A percentile compares a stretch with the other conserved stretches of the same genome.
phyloP scores from a whole-genome alignment of 2,113 vertebrate genomes.

The Megaleporinus macrocephalus region DNA sequence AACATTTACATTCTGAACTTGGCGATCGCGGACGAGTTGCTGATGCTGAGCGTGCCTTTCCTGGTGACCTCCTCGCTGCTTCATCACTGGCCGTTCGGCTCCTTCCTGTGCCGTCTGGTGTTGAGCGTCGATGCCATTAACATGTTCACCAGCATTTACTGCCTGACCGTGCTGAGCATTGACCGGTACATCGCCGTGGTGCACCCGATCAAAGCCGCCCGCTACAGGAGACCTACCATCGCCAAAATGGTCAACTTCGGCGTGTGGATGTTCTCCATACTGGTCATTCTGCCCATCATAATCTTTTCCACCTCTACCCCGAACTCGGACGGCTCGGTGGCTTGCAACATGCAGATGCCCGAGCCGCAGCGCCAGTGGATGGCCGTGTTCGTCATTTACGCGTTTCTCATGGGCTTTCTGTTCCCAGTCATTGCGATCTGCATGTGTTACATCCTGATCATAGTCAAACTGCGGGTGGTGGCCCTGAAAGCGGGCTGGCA shows the following conservation, averaged over 20 bases:
- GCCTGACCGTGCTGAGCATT: conserved; percentile 88
- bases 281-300: conserved; percentile 89
- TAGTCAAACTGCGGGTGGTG: conserved; percentile 89
- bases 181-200: conserved; percentile 91
- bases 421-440: conserved; percentile 90
- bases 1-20: conserved; percentile 93
- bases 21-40: conserved; percentile 88
- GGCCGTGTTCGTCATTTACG: conserved; percentile 88
- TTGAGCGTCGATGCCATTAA: conserved; percentile 93
- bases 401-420: conserved; percentile 90
- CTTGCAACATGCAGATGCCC: conserved; percentile 92
- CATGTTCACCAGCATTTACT: conserved; percentile 94
- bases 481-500: conserved; percentile 92
- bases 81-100: conserved; percentile 91
- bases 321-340: conserved; percentile 87
- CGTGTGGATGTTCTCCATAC: conserved; percentile 86
- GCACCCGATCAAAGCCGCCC: conserved; percentile 89
- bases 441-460: conserved; percentile 90
- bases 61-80: conserved; percentile 88
- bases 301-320: conserved; percentile 86
- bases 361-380: conserved; percentile 86
- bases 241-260: conserved; percentile 88
- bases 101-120: conserved; percentile 87
- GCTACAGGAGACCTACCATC: conserved; percentile 87
- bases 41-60: conserved; percentile 92